These are phyloP conservation scores for Leucophenga montana DNA, from an alignment of 2,888 invertebrate species.

Conservation along the genomic window DNA sequence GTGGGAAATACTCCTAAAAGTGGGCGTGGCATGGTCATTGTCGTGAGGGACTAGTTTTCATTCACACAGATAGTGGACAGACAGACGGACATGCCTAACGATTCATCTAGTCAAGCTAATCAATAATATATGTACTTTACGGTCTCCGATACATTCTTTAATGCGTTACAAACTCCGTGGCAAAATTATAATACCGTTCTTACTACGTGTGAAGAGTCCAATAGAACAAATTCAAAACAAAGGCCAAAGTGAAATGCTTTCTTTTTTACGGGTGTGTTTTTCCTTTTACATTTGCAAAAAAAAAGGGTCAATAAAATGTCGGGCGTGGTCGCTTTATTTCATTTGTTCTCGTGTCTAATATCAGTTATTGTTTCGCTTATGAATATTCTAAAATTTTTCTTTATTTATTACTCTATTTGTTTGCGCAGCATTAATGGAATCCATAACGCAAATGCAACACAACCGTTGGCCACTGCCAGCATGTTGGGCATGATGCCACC, in stretches of 20 bases:
- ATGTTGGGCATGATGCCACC: constrained; percentile 52
- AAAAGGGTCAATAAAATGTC: constrained; percentile 43
- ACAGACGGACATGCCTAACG: too few relatives aligned
- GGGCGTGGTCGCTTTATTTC: constrained; percentile 33
- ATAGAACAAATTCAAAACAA: too few relatives aligned
- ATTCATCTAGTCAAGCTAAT: too few relatives aligned
- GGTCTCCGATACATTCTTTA: too few relatives aligned
- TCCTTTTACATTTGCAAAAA: constrained; percentile 32
- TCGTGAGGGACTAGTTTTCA: too few relatives aligned
- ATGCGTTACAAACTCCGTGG: too few relatives aligned
- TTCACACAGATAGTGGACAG: too few relatives aligned
- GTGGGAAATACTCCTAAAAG: too few relatives aligned
- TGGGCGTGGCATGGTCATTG: too few relatives aligned
- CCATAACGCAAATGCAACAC: constrained; percentile 44
- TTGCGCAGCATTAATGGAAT: constrained; percentile 31
- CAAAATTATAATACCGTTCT: too few relatives aligned
- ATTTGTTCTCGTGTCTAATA: constrained; percentile 19
- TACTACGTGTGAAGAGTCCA: too few relatives aligned
- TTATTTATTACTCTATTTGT: constrained; percentile 28
- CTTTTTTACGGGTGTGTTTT: constrained; percentile 47
- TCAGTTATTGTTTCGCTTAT: constrained; percentile 29
- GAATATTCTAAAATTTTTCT: constrained; percentile 43
- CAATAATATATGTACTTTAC: too few relatives aligned
- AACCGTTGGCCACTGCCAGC: constrained; percentile 54
- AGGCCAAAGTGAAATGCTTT: constrained; percentile 23